A percentile compares a stretch with the other conserved stretches of the same genome.
Conservation (phyloP, 1,140 invertebrate genomes). For the Macrotrachela quadricornifera region DNA sequence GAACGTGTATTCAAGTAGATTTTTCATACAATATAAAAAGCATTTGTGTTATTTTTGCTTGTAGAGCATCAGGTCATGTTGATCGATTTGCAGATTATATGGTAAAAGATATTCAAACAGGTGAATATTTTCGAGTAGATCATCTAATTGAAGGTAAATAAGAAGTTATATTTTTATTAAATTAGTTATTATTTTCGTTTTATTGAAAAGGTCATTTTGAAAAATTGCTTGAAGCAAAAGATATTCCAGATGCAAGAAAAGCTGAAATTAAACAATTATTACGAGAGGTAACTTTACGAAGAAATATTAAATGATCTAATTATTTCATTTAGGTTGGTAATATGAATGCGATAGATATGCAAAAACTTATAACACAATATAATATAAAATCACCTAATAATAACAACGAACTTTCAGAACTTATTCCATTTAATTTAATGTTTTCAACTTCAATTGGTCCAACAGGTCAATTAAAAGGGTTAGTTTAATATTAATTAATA, state of each 20-base stretch:
- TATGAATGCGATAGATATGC: slow-evolving; percentile 68
- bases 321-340: slow-evolving; percentile 51
- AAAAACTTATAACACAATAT: slow-evolving; percentile 53
- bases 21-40: too few relatives aligned
- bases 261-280: slow-evolving; percentile 12
- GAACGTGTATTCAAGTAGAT: slow-evolving; percentile 46
- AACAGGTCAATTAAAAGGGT: slow-evolving; percentile 69
- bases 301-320: slow-evolving; percentile 39
- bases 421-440: slow-evolving; percentile 95
- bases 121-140: slow-evolving; percentile 86
- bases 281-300: slow-evolving; percentile 11
- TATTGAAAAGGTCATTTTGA: slow-evolving; percentile 49
- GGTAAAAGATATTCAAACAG: slow-evolving; percentile 85
- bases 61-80: slow-evolving; percentile 77
- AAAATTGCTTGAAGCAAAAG: slow-evolving; percentile 39
- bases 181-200: too few relatives aligned
- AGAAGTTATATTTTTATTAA: slow-evolving; percentile 2
- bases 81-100: slow-evolving; percentile 95
- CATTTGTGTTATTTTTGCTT: slow-evolving; percentile 12
- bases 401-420: slow-evolving; percentile 68
- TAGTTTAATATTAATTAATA: slow-evolving; percentile 38
- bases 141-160: slow-evolving; percentile 76
- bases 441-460: slow-evolving; percentile 90
- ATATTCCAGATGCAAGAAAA: slow-evolving; percentile 18
- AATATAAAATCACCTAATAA: slow-evolving; percentile 83